Evolutionary conservation across 2,113 vertebrate genomes (phyloP).

Genomic region (Heliornis fulica): DNA sequence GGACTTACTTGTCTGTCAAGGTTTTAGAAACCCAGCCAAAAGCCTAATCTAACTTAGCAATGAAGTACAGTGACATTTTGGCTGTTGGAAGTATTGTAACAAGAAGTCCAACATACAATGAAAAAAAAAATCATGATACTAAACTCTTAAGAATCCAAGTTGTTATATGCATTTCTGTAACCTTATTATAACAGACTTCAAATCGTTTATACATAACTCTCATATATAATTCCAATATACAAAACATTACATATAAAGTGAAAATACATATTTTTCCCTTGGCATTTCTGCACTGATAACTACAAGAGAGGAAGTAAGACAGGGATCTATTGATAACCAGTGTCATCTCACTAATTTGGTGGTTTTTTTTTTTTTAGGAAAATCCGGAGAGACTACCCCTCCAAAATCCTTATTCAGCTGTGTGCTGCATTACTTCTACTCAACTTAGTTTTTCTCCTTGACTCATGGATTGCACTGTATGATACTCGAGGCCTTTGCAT

Average conservation of each 20-base stretch:
- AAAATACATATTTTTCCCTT: neutral
- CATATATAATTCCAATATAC: neutral
- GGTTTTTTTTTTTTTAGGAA: conserved; percentile 81
- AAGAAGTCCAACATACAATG: neutral
- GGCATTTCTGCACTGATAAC: neutral
- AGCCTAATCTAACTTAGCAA: neutral
- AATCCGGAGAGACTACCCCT: conserved; percentile 90
- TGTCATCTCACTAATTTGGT: neutral
- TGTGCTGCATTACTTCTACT: conserved; percentile 87
- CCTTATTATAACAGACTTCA: neutral
- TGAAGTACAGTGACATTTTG: neutral
- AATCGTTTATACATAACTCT: neutral
- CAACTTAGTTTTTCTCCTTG: conserved; percentile 87
- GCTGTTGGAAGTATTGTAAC: neutral
- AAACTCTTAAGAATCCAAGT: neutral
- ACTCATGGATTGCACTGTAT: conserved; percentile 89
- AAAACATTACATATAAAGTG: neutral
- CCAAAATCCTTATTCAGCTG: conserved; percentile 95
- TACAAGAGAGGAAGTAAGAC: neutral
- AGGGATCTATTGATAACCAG: neutral
- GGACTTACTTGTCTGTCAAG: neutral
- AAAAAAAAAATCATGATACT: neutral
- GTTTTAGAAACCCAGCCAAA: neutral
- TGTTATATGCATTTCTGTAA: neutral
- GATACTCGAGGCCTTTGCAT: conserved; percentile 80